These are phyloP conservation scores for Platyscapa corneri DNA, from an alignment of 1,140 invertebrate genomes.

Conservation along the genomic window DNA sequence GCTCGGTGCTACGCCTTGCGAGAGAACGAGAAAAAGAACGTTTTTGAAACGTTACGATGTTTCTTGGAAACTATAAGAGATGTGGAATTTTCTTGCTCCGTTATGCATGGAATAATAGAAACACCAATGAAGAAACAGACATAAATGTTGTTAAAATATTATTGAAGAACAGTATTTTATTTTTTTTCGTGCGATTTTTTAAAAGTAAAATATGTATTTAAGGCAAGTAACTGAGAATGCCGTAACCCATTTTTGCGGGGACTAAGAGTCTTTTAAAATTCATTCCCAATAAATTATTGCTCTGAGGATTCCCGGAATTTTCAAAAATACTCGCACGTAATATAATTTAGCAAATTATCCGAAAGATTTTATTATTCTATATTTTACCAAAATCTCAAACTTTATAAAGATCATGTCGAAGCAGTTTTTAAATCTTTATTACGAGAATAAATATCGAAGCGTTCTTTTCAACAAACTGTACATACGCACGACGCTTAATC, in stretches of 20 bases:
- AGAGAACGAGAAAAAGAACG: background rate
- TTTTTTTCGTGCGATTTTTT: background rate
- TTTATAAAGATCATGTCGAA: too few relatives aligned
- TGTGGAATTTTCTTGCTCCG: conserved; percentile 21
- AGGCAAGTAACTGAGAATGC: background rate
- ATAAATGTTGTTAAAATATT: conserved; percentile 10
- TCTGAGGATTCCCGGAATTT: background rate
- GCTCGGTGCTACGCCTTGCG: background rate
- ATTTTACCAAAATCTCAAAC: too few relatives aligned
- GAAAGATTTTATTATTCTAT: too few relatives aligned
- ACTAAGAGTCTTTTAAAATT: background rate
- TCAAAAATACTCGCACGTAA: background rate
- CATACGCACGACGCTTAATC: too few relatives aligned
- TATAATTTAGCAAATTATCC: background rate
- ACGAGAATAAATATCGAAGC: too few relatives aligned
- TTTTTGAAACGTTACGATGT: conserved; percentile 7
- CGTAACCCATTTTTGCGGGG: background rate
- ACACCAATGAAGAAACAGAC: conserved; percentile 14
- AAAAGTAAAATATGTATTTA: conserved; percentile 1
- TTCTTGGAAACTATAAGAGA: conserved; percentile 35
- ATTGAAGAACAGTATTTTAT: conserved; percentile 11
- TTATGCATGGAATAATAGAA: conserved; percentile 14
- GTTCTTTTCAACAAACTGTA: too few relatives aligned
- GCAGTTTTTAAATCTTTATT: too few relatives aligned
- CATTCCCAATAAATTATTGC: background rate